Conservation (phyloP, 2,797 vertebrate species). For the Erpetoichthys calabaricus region DNA sequence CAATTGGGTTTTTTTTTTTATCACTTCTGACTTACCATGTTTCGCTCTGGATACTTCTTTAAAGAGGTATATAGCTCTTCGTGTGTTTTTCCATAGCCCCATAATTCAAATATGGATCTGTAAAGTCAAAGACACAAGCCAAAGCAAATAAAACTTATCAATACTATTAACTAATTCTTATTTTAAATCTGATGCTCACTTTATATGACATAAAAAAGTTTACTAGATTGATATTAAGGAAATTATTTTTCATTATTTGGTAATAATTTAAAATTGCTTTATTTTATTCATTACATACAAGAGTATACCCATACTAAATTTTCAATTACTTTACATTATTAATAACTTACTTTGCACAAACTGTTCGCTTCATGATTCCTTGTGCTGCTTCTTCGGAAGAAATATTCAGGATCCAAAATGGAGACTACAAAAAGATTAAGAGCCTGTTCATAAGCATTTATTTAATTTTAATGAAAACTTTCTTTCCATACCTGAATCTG, state of each 20-base stretch:
- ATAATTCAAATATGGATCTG: constrained; percentile 91
- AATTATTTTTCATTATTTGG: neutral
- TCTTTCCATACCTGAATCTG: no score
- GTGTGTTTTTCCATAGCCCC: constrained; percentile 74
- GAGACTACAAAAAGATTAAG: constrained; percentile 58
- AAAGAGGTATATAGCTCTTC: constrained; percentile 69
- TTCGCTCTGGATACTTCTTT: constrained; percentile 60
- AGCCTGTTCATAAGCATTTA: neutral
- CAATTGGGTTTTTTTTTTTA: no score
- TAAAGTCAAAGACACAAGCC: neutral
- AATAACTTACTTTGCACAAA: constrained; percentile 86
- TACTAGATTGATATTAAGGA: neutral
- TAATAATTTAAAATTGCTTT: neutral
- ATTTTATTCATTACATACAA: neutral
- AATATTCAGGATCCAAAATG: constrained; percentile 79
- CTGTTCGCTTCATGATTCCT: constrained; percentile 78
- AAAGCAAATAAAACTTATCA: neutral
- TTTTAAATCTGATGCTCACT: neutral
- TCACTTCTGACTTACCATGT: constrained; percentile 52
- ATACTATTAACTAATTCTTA: neutral
- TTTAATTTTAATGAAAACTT: neutral
- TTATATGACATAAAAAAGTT: neutral
- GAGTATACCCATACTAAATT: no score
- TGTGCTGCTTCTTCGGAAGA: constrained; percentile 74
- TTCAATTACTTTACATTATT: no score